phyloP scores from a whole-genome alignment of 2,888 invertebrate genomes.

The Tenthredo scrophulariae region DNA sequence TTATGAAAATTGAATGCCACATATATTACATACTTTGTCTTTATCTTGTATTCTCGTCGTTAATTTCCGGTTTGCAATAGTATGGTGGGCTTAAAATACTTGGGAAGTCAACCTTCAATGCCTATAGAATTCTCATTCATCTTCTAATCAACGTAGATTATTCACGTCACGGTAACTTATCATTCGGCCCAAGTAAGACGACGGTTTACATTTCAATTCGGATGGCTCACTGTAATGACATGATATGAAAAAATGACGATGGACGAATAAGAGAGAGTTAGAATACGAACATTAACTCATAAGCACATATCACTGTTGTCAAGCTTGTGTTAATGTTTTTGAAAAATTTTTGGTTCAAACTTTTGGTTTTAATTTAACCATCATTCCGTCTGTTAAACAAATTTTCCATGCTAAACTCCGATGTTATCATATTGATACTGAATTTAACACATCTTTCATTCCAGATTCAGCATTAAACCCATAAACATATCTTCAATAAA shows the following conservation, averaged over 20 bases:
- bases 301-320: background rate
- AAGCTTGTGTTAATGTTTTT: too few relatives aligned
- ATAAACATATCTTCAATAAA: too few relatives aligned
- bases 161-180: background rate
- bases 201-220: constrained; percentile 4
- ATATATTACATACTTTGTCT: background rate
- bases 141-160: background rate
- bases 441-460: too few relatives aligned
- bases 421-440: too few relatives aligned
- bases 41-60: background rate
- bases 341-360: too few relatives aligned
- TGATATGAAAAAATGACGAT: background rate
- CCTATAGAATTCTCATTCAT: constrained; percentile 4
- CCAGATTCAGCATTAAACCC: too few relatives aligned
- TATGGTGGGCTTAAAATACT: background rate
- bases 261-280: background rate
- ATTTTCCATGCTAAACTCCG: too few relatives aligned
- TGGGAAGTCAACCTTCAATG: background rate
- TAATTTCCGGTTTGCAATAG: background rate
- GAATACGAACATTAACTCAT: background rate
- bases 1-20: background rate
- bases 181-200: background rate
- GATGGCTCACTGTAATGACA: background rate
- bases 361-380: too few relatives aligned
- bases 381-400: too few relatives aligned